phyloP scores from a whole-genome alignment of 2,113 vertebrate species.

The Neomonachus schauinslandi region DNA sequence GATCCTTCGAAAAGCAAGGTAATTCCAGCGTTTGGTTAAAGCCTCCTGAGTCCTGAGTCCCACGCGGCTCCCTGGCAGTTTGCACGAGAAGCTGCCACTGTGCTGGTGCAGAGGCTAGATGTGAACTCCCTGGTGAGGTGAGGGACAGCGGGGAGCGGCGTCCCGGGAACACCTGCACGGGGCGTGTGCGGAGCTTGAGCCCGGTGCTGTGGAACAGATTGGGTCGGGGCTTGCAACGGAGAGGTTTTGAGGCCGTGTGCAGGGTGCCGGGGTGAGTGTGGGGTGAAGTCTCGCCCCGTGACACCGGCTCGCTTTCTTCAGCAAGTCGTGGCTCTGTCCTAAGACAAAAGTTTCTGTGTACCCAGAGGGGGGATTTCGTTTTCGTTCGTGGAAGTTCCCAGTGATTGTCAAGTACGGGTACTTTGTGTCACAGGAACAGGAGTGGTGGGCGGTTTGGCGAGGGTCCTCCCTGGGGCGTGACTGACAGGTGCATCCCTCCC shows the following conservation, averaged over 20 bases:
- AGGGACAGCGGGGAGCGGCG: accelerated
- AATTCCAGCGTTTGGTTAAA: accelerated
- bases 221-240: background rate
- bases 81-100: accelerated
- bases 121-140: background rate
- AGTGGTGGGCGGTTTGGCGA: accelerated
- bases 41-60: background rate
- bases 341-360: background rate
- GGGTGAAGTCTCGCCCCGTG: background rate
- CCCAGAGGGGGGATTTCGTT: background rate
- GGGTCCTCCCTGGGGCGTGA: accelerated
- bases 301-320: accelerated
- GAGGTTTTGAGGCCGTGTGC: background rate
- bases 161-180: background rate
- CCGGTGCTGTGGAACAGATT: background rate
- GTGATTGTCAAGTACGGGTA: accelerated
- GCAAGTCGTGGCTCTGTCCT: background rate
- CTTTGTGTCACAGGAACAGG: too few relatives aligned
- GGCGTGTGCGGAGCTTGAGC: background rate
- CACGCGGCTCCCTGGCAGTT: background rate
- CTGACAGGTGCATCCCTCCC: background rate
- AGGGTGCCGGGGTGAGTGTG: accelerated
- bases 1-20: background rate
- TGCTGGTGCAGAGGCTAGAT: too few relatives aligned
- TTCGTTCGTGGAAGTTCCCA: background rate